Evolutionary conservation across 2,888 invertebrate genomes (phyloP).

Genomic region (Pristionchus entomophagus): DNA sequence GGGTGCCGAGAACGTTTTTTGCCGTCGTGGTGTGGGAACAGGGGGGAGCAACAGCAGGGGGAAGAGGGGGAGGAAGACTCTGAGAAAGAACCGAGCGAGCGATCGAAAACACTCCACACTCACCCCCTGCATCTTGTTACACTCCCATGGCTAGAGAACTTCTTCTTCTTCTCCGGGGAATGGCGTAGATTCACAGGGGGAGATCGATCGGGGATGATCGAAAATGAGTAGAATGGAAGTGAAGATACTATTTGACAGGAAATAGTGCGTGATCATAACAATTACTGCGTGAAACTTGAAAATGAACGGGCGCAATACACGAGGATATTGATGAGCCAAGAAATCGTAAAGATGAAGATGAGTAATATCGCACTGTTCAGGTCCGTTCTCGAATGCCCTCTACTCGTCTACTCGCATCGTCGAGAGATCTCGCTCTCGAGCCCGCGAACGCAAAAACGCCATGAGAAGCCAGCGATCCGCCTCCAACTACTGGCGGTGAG

Average conservation of each 20-base stretch:
- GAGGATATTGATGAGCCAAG: too few relatives aligned
- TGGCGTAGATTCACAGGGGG: neutral
- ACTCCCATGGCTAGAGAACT: slow-evolving; percentile 5
- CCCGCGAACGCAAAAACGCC: slow-evolving; percentile 74
- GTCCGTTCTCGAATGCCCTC: slow-evolving; percentile 73
- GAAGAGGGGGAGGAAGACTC: slow-evolving; percentile 19
- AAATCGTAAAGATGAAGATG: neutral
- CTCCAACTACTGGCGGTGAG: slow-evolving; percentile 70
- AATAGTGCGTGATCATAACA: neutral
- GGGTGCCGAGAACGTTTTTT: slow-evolving; percentile 22
- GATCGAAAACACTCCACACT: slow-evolving; percentile 22
- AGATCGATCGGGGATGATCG: neutral
- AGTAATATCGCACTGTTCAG: slow-evolving; percentile 44
- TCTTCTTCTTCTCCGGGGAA: neutral
- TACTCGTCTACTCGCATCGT: slow-evolving; percentile 73
- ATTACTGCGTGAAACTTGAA: too few relatives aligned
- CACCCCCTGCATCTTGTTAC: slow-evolving; percentile 35
- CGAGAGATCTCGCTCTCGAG: slow-evolving; percentile 74
- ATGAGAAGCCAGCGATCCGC: slow-evolving; percentile 72
- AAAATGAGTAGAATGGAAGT: neutral
- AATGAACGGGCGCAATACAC: too few relatives aligned
- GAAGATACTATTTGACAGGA: neutral
- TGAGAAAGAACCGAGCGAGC: slow-evolving; percentile 29
- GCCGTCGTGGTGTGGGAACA: neutral
- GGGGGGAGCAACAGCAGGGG: neutral